Evolutionary conservation across 2,888 invertebrate genomes (phyloP), one percentile per base, ranked within the genome.

Genomic region (Kuschelorhynchus macadamiae): DNA sequence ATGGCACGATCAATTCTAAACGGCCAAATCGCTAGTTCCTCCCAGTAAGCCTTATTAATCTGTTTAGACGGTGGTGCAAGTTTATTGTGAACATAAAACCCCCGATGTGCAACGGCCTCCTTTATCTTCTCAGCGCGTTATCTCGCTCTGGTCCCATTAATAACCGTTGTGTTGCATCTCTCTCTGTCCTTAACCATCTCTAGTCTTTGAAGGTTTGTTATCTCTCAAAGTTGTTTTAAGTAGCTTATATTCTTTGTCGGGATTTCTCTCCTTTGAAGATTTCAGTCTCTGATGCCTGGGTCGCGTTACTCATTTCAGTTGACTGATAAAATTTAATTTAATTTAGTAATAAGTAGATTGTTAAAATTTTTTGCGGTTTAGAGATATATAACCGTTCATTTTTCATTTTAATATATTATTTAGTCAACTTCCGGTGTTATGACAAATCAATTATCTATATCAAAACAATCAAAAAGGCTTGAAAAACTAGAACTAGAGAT

Each of bases 191-290:
- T 25, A 25, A 25, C 25, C 7, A 25, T 25, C 25, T 25, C 25
- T 3, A 44, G 52, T 68, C 68, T 68, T 63, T 59, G 68, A 63
- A 63, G 68, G 63, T 62, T 68, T 68, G 68, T 68, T 68, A 68
- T 68, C 68, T 50, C 59, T 25, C 53, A 39, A 60, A 68, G 63
- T 63, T 68, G 63, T 63, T 68, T 68, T 68, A 68, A 68, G 68
- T 68, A 68, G 68, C 68, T 68, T 68, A 25, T 53, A 68, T 68
- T 68, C 68, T 68, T 68, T 68, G 68, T 59, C 63, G 57, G 68
- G 68, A 68, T 68, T 68, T 64, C 67, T 67, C 14, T 44, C 67
- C 56, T 67, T 67, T 67, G 61, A 63, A 63, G 55, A 55, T 63
- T 46, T 46, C 36, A 44, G 46, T 1, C 17, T 2, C 46, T n/a